Conservation (phyloP, 2,888 invertebrate species). For the Invenusta paracnida region DNA sequence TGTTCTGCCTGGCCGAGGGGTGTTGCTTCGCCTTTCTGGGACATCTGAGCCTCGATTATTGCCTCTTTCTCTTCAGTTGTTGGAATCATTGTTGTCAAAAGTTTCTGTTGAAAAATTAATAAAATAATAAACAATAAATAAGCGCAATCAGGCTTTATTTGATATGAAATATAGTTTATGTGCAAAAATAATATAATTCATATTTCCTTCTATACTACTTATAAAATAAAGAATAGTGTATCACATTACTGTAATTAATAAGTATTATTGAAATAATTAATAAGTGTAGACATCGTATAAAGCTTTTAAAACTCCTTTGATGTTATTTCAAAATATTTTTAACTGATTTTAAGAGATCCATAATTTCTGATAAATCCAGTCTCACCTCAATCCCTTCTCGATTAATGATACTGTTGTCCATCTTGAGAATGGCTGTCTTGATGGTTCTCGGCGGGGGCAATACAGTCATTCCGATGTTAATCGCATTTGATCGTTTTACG, state of each 20-base stretch:
- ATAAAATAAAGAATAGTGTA: no score
- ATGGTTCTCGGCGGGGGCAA: slow-evolving; percentile 93
- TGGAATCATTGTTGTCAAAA: slow-evolving; percentile 88
- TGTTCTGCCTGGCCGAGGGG: slow-evolving; percentile 93
- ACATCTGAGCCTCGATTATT: slow-evolving; percentile 89
- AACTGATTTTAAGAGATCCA: no score
- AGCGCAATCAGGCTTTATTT: neutral
- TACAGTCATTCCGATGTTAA: slow-evolving; percentile 98
- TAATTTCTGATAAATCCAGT: no score
- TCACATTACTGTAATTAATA: no score
- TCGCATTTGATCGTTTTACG: slow-evolving; percentile 93
- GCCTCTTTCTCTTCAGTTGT: slow-evolving; percentile 90
- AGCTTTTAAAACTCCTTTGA: no score
- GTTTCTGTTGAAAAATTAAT: slow-evolving; percentile 67
- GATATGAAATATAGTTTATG: neutral
- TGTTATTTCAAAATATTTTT: no score
- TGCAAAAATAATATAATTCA: no score
- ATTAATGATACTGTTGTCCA: slow-evolving; percentile 96
- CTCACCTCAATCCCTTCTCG: slow-evolving; percentile 85
- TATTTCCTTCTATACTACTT: no score
- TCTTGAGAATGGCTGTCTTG: slow-evolving; percentile 90
- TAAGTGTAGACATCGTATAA: no score
- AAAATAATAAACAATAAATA: neutral
- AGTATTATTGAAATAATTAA: no score
- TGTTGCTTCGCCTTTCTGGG: slow-evolving; percentile 70